Percentiles rank a stretch among this genome's conserved stretches.
Conservation (phyloP, 2,113 vertebrate genomes). For the Brachirus orientalis region DNA sequence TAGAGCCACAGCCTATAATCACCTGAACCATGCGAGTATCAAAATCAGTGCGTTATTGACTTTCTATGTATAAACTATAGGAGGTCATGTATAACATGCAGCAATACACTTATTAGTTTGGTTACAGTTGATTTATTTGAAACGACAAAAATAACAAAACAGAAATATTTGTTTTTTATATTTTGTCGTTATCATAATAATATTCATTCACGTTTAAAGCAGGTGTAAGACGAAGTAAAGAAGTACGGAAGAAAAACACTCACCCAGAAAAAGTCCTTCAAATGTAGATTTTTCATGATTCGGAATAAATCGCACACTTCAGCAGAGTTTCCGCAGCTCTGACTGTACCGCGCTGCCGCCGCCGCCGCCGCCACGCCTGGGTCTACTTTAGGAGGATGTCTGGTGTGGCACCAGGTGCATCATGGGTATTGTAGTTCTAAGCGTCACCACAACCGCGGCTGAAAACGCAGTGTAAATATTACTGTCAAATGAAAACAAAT, state of each 20-base stretch:
- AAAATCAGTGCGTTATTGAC: slow-evolving; percentile 1
- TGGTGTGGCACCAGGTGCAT: not conserved
- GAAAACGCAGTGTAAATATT: too few relatives aligned
- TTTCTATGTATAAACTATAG: not conserved
- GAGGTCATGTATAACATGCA: not conserved
- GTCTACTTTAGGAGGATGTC: not conserved
- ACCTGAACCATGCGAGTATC: slow-evolving; percentile 1
- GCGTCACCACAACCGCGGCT: too few relatives aligned
- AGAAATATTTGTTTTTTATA: too few relatives aligned
- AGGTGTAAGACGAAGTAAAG: too few relatives aligned
- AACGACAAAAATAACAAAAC: too few relatives aligned
- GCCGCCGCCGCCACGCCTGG: too few relatives aligned
- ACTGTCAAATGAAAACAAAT: too few relatives aligned
- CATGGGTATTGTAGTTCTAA: not conserved
- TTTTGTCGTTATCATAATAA: too few relatives aligned
- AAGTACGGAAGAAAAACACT: slow-evolving; percentile 3
- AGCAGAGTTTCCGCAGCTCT: not conserved
- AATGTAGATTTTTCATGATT: slow-evolving; percentile 86
- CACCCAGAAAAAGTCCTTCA: slow-evolving; percentile 94
- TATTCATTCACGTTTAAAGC: too few relatives aligned
- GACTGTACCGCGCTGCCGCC: not conserved
- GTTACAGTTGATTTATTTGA: not conserved
- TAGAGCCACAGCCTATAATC: slow-evolving; percentile 35
- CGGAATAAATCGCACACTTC: not conserved
- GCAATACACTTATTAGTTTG: not conserved